Evolutionary conservation across 2,113 vertebrate genomes (phyloP).

Genomic region (Corythornis vintsioides): DNA sequence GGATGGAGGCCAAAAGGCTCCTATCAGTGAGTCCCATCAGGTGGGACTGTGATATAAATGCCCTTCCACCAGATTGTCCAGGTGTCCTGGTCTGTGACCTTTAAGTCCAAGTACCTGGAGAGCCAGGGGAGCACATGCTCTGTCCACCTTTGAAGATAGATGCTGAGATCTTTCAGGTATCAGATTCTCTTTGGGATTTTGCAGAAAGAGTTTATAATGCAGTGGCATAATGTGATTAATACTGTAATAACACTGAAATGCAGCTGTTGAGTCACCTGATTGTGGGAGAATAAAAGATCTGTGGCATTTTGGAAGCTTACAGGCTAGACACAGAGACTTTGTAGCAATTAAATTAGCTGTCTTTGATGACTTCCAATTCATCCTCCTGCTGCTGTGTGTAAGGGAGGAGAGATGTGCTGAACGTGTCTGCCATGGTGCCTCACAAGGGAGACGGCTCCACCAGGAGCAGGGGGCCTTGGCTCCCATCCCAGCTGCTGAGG

Average conservation of each 20-base stretch:
- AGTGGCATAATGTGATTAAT: background rate
- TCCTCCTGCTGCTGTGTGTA: background rate
- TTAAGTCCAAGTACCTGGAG: background rate
- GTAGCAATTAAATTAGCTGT: background rate
- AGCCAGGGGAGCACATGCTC: background rate
- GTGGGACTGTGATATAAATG: background rate
- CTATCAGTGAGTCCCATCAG: background rate
- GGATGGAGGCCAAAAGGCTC: background rate
- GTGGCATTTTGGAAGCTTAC: background rate
- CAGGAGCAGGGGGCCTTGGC: background rate
- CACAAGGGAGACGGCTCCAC: background rate
- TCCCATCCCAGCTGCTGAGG: background rate
- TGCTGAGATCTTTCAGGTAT: background rate
- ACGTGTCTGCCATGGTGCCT: accelerated
- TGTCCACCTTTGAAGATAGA: background rate
- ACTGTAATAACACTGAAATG: background rate
- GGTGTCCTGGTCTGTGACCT: background rate
- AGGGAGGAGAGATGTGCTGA: background rate
- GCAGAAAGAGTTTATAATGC: background rate
- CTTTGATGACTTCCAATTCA: background rate
- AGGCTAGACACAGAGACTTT: background rate
- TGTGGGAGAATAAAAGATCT: background rate
- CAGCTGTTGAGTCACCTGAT: background rate
- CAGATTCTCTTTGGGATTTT: background rate
- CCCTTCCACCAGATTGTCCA: background rate